Conservation (phyloP, 2,113 vertebrate species). For the Scophthalmus maximus region DNA sequence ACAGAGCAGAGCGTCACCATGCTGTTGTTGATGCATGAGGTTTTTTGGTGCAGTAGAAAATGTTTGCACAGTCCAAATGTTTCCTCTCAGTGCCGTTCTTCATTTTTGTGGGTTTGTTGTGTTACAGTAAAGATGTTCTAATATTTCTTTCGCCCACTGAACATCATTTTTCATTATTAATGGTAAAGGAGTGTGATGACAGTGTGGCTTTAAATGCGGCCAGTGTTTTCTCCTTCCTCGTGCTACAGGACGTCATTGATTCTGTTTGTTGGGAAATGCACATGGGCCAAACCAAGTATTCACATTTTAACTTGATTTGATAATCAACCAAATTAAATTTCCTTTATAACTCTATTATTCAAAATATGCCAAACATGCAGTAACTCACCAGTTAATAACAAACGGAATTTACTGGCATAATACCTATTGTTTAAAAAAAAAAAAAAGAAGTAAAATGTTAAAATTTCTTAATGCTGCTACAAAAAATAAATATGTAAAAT, state of each 20-base stretch:
- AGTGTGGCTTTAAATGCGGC: slow-evolving; percentile 46
- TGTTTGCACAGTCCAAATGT: slow-evolving; percentile 62
- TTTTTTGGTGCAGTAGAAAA: slow-evolving; percentile 57
- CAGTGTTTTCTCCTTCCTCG: slow-evolving; percentile 14
- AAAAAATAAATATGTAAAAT: too few species aligned
- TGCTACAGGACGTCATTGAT: slow-evolving; percentile 20
- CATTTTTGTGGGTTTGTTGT: slow-evolving; percentile 21
- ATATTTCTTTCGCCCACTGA: slow-evolving; percentile 25
- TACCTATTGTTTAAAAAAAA: too few species aligned
- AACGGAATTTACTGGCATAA: too few species aligned
- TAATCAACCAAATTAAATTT: neutral
- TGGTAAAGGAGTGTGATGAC: slow-evolving; percentile 39
- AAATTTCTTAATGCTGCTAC: too few species aligned
- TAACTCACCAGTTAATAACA: neutral
- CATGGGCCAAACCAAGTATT: neutral
- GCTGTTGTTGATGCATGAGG: slow-evolving; percentile 77
- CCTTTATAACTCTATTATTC: neutral
- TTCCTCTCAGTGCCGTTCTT: slow-evolving; percentile 49
- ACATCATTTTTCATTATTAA: slow-evolving; percentile 49
- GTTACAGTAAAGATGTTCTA: slow-evolving; percentile 45
- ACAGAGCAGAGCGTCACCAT: slow-evolving; percentile 47
- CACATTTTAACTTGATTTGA: neutral
- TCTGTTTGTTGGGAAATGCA: slow-evolving; percentile 25
- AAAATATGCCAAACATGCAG: neutral
- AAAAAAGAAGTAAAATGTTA: too few species aligned